These are phyloP conservation scores for Jaculus jaculus DNA, from an alignment of 2,113 vertebrate species.

Conservation along the genomic window DNA sequence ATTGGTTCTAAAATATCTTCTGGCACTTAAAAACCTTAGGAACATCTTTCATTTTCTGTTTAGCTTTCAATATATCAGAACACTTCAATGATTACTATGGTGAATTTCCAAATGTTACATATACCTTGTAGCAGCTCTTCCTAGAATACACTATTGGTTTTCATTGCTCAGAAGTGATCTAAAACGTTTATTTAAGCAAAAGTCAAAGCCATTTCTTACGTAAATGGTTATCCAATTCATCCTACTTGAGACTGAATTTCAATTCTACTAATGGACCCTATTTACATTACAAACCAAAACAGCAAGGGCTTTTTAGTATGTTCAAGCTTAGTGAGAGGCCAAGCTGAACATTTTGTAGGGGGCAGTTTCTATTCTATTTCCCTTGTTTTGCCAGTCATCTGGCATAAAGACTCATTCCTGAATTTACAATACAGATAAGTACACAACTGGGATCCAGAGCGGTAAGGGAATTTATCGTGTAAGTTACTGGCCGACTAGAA, in stretches of 20 bases:
- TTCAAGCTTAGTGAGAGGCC: conserved; percentile 64
- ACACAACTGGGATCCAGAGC: conserved; percentile 38
- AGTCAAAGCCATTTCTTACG: conserved; percentile 64
- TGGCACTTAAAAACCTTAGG: conserved; percentile 38
- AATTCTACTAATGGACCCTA: conserved; percentile 73
- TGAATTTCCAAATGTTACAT: conserved; percentile 59
- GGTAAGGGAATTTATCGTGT: neutral
- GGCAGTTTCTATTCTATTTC: conserved; percentile 56
- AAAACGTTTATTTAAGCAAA: conserved; percentile 70
- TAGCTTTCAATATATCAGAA: conserved; percentile 62
- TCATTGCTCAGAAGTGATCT: conserved; percentile 56
- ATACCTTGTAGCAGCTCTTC: neutral
- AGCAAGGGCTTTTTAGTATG: conserved; percentile 42
- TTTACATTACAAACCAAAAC: conserved; percentile 76
- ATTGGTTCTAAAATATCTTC: conserved; percentile 57
- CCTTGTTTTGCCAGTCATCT: conserved; percentile 12
- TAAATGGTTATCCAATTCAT: conserved; percentile 65
- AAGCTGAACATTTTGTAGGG: conserved; percentile 21
- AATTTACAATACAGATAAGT: neutral
- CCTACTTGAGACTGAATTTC: conserved; percentile 34
- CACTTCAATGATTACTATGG: conserved; percentile 42
- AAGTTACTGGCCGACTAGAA: neutral
- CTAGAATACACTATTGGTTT: conserved; percentile 56
- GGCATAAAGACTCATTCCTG: neutral
- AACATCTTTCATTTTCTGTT: conserved; percentile 36